Conservation (phyloP, 2,113 vertebrate species). For the Upupa epops region DNA sequence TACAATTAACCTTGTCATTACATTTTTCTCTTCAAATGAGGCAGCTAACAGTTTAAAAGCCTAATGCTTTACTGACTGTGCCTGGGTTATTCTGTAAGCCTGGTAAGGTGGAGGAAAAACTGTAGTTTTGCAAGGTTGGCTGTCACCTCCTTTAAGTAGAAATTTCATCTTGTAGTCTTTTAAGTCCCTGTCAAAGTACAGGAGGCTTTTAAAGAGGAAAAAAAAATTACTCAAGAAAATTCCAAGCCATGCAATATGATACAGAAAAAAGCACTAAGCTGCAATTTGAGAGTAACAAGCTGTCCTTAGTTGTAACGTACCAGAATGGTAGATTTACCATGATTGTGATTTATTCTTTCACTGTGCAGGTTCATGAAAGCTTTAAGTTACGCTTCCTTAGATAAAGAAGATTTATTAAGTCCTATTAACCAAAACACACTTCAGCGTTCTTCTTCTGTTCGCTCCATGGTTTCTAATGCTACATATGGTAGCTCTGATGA, state of each 20-base stretch:
- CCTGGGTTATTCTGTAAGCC: neutral
- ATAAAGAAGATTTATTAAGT: slow-evolving; percentile 97
- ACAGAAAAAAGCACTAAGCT: neutral
- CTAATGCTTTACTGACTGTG: neutral
- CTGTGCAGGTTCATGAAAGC: slow-evolving; percentile 94
- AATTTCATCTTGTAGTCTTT: neutral
- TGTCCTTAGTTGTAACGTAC: neutral
- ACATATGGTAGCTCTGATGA: slow-evolving; percentile 91
- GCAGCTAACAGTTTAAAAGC: neutral
- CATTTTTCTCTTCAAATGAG: too few relatives aligned
- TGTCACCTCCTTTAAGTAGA: neutral
- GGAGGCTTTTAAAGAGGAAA: neutral
- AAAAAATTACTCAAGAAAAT: neutral
- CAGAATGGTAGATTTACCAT: neutral
- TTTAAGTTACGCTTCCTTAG: slow-evolving; percentile 95
- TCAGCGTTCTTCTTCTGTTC: slow-evolving; percentile 95
- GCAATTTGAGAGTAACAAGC: neutral
- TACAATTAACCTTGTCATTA: too few relatives aligned
- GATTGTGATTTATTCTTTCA: neutral
- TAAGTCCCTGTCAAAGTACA: neutral
- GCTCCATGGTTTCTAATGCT: slow-evolving; percentile 95
- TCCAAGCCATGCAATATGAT: neutral
- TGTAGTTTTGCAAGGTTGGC: neutral
- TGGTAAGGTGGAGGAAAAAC: neutral
- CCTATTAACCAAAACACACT: slow-evolving; percentile 96